These are phyloP conservation scores for Aquatica leii DNA, from an alignment of 2,888 invertebrate genomes.

Conservation along the genomic window DNA sequence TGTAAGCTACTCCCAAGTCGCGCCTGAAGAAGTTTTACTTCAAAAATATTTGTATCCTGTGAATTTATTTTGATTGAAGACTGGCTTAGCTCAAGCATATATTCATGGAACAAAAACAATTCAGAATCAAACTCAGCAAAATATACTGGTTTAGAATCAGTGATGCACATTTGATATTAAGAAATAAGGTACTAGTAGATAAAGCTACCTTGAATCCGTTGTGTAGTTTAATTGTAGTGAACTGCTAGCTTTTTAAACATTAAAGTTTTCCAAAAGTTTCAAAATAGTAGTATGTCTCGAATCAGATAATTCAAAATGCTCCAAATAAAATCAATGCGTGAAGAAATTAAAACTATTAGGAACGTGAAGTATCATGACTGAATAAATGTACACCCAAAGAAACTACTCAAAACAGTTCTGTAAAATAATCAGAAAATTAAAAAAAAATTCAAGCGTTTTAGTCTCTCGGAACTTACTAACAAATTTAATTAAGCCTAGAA, in stretches of 20 bases:
- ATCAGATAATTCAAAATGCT: too few relatives aligned
- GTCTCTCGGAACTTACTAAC: too few relatives aligned
- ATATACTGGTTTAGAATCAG: background rate
- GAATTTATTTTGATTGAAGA: background rate
- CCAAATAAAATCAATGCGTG: background rate
- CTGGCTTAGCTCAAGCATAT: background rate
- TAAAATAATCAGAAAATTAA: too few relatives aligned
- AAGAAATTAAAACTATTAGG: background rate
- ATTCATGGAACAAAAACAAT: background rate
- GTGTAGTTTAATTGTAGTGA: background rate
- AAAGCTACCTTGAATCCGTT: background rate
- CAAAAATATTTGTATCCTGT: too few relatives aligned
- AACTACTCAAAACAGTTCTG: background rate
- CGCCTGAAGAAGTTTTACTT: too few relatives aligned
- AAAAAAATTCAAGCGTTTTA: too few relatives aligned
- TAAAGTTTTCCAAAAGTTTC: background rate
- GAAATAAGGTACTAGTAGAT: background rate
- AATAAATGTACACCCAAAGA: background rate
- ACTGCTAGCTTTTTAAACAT: background rate
- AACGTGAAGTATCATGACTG: background rate
- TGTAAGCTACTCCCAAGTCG: too few relatives aligned
- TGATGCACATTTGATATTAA: background rate
- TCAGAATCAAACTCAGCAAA: background rate
- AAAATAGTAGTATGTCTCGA: background rate
- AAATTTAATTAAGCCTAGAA: too few relatives aligned